Evolutionary conservation across 64 coral and sea anemone species (phyloP), one percentile per base, ranked within the genome.

Genomic region (Montipora capricornis): DNA sequence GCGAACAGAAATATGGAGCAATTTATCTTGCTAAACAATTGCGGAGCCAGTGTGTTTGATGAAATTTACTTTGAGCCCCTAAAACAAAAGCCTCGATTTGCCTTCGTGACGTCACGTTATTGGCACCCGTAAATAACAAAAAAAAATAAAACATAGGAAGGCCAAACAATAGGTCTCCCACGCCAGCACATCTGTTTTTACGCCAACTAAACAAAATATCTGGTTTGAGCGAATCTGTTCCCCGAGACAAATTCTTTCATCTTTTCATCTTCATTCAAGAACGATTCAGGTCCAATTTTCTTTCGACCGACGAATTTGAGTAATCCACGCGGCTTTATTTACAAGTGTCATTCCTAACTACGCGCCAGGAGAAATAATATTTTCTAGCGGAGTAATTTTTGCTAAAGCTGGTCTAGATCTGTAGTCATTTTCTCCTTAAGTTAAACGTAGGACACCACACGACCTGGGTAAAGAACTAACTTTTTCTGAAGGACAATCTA

Each of bases 41-140:
- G 50, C 73, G 75, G 49, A 73, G 78, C 89, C n/a, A 74, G 75
- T 76, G 92, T 92, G 89, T 92, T 97, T 97, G 83, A 93, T 93
- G n/a, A 74, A 66, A 84, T 88, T 93, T 93, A 67, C 83, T 84
- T 83, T 88, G 76, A 89, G 87, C 68, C 85, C 94, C 96, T 95
- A 97, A 97, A 92, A 97, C n/a, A n/a, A n/a, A 93, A 93, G 92
- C 92, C 92, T 93, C 92, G 88, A 92, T 83, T 95, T 95, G 85
- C 86, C 89, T 74, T n/a, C 88, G 77, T 97, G 96, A 97, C 96
- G 96, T 97, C 96, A 97, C 90, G 89, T 97, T 90, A 97, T 97
- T 97, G 96, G 96, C 96, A 97, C 96, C 96, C 94, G 96, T 97
- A 97, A 97, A 97, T 97, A 97, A 97, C 94, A 97, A 97, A 92